Evolutionary conservation across 2,888 invertebrate genomes (phyloP).

Genomic region (Teleiodes luculella): DNA sequence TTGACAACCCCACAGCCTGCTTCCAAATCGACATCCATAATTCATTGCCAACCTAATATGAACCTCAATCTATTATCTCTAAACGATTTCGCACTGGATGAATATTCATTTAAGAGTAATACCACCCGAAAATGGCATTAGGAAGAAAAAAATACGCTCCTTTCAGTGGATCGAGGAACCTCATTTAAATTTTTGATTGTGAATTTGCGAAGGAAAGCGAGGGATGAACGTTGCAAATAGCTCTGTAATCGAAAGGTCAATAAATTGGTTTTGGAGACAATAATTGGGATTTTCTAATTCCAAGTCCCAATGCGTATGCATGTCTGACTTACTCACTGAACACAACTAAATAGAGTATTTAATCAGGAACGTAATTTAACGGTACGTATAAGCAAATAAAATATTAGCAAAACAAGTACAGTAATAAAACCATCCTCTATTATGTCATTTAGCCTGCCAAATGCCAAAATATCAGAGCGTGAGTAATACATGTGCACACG

Average conservation of each 20-base stretch:
- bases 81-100: constrained; percentile 73
- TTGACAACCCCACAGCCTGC: constrained; percentile 43
- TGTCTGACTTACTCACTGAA: too few species aligned
- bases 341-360: too few species aligned
- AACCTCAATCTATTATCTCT: constrained; percentile 74
- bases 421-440: too few species aligned
- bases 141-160: constrained; percentile 56
- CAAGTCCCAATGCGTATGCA: constrained; percentile 5
- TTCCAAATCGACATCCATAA: constrained; percentile 61
- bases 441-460: too few species aligned
- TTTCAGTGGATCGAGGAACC: constrained; percentile 55
- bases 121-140: constrained; percentile 69
- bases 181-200: constrained; percentile 76
- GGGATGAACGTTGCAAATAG: constrained; percentile 44
- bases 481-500: constrained; percentile 55
- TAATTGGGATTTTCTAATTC: constrained; percentile 33
- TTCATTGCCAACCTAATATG: constrained; percentile 66
- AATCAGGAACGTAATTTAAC: too few species aligned
- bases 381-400: too few species aligned
- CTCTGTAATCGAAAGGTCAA: constrained; percentile 53
- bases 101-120: constrained; percentile 76
- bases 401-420: too few species aligned
- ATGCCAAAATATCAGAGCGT: neutral
- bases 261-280: constrained; percentile 44
- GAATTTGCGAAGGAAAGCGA: constrained; percentile 59